Evolutionary conservation across 2,113 vertebrate genomes (phyloP).

Genomic region (Artemisiospiza belli): DNA sequence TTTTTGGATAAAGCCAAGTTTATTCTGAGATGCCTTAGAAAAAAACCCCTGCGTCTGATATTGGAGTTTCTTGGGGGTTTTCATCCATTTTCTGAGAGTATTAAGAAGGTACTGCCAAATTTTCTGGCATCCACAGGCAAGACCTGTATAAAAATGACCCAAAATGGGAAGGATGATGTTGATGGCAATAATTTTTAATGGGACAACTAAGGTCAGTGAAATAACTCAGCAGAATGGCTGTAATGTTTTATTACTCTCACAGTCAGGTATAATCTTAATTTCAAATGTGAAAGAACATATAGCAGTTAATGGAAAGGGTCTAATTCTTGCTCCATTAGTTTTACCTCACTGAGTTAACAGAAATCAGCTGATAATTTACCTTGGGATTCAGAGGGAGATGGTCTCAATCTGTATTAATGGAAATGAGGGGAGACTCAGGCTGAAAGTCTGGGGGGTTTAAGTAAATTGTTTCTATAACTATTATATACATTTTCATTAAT

Average conservation of each 20-base stretch:
- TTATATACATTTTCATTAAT: conserved; percentile 42
- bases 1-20: not conserved
- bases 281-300: conserved; percentile 30
- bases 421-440: not conserved
- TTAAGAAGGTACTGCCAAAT: not conserved
- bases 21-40: not conserved
- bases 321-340: conserved; percentile 42
- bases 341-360: conserved; percentile 23
- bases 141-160: not conserved
- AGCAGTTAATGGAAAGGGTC: conserved; percentile 27
- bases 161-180: not conserved
- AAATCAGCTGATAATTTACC: conserved; percentile 31
- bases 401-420: not conserved
- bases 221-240: conserved; percentile 1
- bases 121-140: not conserved
- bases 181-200: not conserved
- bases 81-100: not conserved
- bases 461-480: not conserved
- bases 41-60: not conserved
- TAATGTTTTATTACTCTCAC: not conserved
- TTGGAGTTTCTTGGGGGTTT: not conserved
- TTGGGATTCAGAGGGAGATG: not conserved
- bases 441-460: not conserved
- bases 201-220: conserved; percentile 1
- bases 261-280: conserved; percentile 6